Evolutionary conservation across 2,888 invertebrate genomes (phyloP).

Genomic region (Dusona sp.): DNA sequence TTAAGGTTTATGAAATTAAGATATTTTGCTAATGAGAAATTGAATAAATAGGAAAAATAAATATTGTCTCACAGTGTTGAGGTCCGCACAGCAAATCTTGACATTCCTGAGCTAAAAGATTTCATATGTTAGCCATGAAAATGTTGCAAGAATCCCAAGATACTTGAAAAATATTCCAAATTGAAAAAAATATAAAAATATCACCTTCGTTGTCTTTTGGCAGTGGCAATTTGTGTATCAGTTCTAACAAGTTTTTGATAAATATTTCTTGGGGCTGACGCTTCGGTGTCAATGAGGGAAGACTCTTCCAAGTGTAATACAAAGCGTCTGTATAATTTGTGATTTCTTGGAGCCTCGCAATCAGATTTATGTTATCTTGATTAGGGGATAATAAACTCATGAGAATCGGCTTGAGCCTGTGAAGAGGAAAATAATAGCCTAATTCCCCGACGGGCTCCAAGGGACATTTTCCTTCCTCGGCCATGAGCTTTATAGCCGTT

Average conservation of each 20-base stretch:
- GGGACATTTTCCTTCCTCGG: slow-evolving; percentile 90
- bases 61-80: slow-evolving; percentile 74
- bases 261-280: slow-evolving; percentile 86
- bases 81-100: slow-evolving; percentile 79
- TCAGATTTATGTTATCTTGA: slow-evolving; percentile 87
- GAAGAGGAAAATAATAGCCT: slow-evolving; percentile 88
- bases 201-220: slow-evolving; percentile 85
- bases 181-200: not conserved
- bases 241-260: slow-evolving; percentile 88
- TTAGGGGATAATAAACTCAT: slow-evolving; percentile 88
- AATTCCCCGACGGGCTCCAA: slow-evolving; percentile 85
- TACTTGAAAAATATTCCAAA: not conserved
- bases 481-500: slow-evolving; percentile 90
- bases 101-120: slow-evolving; percentile 72
- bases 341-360: slow-evolving; percentile 91
- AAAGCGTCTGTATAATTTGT: slow-evolving; percentile 91
- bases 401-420: slow-evolving; percentile 89
- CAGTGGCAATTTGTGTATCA: slow-evolving; percentile 87
- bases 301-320: slow-evolving; percentile 89
- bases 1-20: not conserved
- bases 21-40: not conserved
- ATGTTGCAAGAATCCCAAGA: slow-evolving; percentile 10
- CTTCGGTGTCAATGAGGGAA: slow-evolving; percentile 87
- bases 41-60: not conserved
- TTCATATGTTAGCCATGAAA: slow-evolving; percentile 68